Base-by-base conservation (phyloP, 2,888 invertebrate genomes). In the Watsonalla binaria region DNA sequence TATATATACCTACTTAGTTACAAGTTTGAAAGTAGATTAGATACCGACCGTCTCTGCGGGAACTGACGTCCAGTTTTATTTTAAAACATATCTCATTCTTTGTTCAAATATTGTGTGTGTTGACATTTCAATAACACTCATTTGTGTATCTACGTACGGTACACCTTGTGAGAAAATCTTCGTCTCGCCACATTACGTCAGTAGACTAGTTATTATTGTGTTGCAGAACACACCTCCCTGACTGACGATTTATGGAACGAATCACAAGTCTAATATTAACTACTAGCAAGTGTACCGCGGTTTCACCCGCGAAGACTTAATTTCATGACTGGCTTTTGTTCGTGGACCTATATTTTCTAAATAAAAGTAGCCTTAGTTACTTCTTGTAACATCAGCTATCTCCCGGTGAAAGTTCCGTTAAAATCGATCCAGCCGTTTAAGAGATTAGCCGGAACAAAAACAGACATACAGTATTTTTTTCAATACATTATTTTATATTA, bases 121-220 rank as follows among this genome's bases (percentile, higher is more conserved):
- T 59, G 67, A 66, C 60, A 61, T 61, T 59, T 68, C 67, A 68
- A 66, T 67, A 59, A 58, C 65, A 65, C 53, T 33, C 39, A 47
- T 45, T 33, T n/a, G 24, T 39, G 37, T 46, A 34, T n/a, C n/a
- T 47, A 6, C 33, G 5, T 15, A 33, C 14, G 49, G 7, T 15
- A 49, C 14, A 14, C 13, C 37, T 35, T 7, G 35, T 48, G 37
- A 48, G 5, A 13, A 48, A 35, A 48, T 48, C 7, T 6, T 37
- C 42, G 42, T 11, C 42, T 42, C 42, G 42, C 11, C 11, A 11
- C 11, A 42, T 42, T 8, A 42, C 42, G 42, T 42, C 42, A 42
- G 11, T 42, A 42, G 42, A 42, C 42, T 11, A 8, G 42, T 11
- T 11, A 11, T 42, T 42, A 42, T 42, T 11, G 42, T 42, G 42